Percentiles rank a stretch among this genome's conserved stretches.
phyloP scores from a whole-genome alignment of 2,888 invertebrate genomes.

The Limnephilus auricula region DNA sequence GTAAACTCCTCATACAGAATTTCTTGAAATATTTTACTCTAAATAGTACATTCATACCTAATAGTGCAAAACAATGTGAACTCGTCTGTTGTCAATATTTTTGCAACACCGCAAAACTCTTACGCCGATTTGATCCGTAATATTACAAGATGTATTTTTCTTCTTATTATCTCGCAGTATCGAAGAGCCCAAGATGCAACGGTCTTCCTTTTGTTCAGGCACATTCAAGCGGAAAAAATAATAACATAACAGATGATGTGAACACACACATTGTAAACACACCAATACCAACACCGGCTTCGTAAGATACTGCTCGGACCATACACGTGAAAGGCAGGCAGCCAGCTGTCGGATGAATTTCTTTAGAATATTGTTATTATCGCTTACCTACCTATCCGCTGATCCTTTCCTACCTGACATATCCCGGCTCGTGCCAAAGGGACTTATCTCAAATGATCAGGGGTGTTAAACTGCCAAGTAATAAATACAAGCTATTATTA shows the following conservation, averaged over 20 bases:
- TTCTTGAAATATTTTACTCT: background rate
- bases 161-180: conserved; percentile 16
- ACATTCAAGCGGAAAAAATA: background rate
- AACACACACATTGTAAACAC: background rate
- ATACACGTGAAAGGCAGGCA: background rate
- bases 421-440: conserved; percentile 26
- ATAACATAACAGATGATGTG: conserved; percentile 3
- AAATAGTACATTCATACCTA: background rate
- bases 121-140: background rate
- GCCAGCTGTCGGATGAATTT: conserved; percentile 10
- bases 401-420: conserved; percentile 5
- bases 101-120: background rate
- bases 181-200: conserved; percentile 33
- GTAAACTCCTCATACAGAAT: too few species aligned
- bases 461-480: background rate
- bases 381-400: background rate
- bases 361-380: conserved; percentile 4
- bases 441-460: background rate
- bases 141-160: conserved; percentile 19
- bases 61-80: background rate
- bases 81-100: background rate
- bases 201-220: conserved; percentile 41
- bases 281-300: background rate
- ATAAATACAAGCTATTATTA: background rate
- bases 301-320: background rate